These are phyloP conservation scores for Heptranchias perlo DNA, from an alignment of 2,113 vertebrate species.

Conservation along the genomic window DNA sequence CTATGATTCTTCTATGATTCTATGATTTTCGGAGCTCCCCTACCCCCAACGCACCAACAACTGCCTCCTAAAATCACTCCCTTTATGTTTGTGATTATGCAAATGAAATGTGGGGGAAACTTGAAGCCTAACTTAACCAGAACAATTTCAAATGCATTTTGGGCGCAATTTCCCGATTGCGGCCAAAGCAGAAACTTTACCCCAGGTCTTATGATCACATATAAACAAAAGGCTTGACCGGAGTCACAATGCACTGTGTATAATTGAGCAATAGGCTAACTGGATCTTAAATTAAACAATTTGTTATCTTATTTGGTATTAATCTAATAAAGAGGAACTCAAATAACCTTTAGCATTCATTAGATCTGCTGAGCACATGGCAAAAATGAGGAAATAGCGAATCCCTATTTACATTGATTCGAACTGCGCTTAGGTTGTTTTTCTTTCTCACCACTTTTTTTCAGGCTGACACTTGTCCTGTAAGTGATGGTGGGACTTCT, in stretches of 20 bases:
- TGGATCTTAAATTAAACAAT: neutral
- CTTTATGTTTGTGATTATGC: no score
- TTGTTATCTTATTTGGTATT: neutral
- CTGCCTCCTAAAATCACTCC: no score
- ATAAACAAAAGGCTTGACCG: neutral
- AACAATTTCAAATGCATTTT: no score
- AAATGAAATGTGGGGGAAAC: no score
- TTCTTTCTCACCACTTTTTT: neutral
- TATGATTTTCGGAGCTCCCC: no score
- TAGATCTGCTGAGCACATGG: neutral
- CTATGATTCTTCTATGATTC: no score
- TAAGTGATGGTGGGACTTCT: neutral
- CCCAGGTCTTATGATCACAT: no score
- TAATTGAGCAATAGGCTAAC: neutral
- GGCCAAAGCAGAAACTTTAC: no score
- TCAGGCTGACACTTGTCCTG: neutral
- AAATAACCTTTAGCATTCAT: conserved; percentile 6
- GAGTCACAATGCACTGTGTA: neutral
- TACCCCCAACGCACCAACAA: no score
- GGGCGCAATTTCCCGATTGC: no score
- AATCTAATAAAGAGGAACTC: neutral
- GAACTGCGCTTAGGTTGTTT: neutral
- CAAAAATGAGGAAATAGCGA: neutral
- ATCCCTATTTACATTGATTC: no score
- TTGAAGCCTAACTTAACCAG: no score